These are phyloP conservation scores for Turritopsis dohrnii DNA, from an alignment of 30 jellyfish, hydroid and myxozoan species.

Conservation along the genomic window DNA sequence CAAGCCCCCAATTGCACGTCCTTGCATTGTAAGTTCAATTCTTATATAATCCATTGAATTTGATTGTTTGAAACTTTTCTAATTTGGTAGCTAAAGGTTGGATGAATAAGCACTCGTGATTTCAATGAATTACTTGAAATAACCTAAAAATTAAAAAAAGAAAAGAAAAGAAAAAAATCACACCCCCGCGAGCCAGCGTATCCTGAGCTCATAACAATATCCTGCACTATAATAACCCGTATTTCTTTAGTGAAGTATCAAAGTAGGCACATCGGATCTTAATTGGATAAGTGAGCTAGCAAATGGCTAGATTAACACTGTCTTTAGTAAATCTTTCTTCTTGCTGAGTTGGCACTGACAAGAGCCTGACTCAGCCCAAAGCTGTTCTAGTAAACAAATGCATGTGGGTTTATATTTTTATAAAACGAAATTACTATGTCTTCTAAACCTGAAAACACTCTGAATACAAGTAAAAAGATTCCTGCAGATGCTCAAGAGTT, in stretches of 20 bases:
- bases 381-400: slow-evolving; percentile 20
- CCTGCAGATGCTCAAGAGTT: slow-evolving; percentile 20
- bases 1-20: too few species aligned
- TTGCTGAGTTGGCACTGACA: slow-evolving; percentile 99
- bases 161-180: background rate
- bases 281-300: background rate
- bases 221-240: background rate
- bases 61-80: background rate
- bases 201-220: background rate
- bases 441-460: background rate
- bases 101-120: background rate
- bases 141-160: background rate
- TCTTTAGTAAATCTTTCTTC: background rate
- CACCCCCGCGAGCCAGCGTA: background rate
- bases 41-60: too few species aligned
- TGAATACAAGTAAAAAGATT: background rate
- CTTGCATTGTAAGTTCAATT: too few species aligned
- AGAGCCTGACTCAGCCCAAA: slow-evolving; percentile 37
- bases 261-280: background rate
- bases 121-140: background rate
- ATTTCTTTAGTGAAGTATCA: background rate
- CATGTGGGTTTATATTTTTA: slow-evolving; percentile 11
- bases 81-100: background rate
- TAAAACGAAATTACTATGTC: background rate
- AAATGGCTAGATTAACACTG: background rate